Evolutionary conservation across 2,888 invertebrate species (phyloP).

Genomic region (Aethes cnicana): DNA sequence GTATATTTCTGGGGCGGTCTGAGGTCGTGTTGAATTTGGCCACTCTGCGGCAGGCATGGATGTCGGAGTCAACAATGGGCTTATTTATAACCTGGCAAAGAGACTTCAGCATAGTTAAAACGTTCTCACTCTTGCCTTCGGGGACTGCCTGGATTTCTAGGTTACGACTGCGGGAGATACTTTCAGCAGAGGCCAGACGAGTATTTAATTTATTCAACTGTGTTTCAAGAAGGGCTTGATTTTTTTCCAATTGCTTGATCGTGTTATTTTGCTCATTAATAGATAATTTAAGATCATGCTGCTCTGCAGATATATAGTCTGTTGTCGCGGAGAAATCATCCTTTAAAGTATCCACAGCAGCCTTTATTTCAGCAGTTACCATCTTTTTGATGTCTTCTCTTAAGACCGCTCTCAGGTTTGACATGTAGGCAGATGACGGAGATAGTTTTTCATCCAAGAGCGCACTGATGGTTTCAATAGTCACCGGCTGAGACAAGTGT

Average conservation of each 20-base stretch:
- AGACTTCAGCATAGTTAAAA: background rate
- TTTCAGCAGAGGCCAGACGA: background rate
- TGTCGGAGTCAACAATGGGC: background rate
- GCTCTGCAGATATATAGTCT: background rate
- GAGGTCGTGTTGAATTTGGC: background rate
- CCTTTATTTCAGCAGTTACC: background rate
- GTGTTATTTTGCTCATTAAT: background rate
- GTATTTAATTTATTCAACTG: background rate
- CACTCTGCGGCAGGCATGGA: background rate
- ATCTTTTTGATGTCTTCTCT: background rate
- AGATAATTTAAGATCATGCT: background rate
- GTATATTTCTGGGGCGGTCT: background rate
- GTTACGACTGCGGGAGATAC: background rate
- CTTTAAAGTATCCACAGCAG: background rate
- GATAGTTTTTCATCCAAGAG: background rate
- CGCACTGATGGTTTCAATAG: background rate
- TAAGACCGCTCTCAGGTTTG: background rate
- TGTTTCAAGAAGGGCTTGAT: background rate
- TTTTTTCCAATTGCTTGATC: background rate
- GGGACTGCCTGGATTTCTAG: background rate
- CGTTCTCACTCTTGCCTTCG: background rate
- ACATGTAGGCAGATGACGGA: background rate
- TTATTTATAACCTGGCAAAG: background rate
- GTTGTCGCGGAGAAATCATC: background rate
- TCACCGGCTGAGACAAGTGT: background rate